These are phyloP conservation scores for Euphonia xanthogaster DNA, from an alignment of 2,797 vertebrate genomes.

Conservation along the genomic window DNA sequence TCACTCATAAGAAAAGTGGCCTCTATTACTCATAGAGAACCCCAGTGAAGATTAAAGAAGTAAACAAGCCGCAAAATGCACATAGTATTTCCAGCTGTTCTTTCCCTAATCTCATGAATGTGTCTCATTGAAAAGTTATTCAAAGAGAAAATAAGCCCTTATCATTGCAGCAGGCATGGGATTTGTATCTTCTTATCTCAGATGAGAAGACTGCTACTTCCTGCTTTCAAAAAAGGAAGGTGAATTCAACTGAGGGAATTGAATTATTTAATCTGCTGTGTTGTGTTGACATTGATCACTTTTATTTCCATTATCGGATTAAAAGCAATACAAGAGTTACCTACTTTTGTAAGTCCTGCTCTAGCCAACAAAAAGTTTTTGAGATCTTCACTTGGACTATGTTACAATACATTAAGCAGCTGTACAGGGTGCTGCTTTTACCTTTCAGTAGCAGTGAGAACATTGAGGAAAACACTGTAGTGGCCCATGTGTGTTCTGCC, in stretches of 20 bases:
- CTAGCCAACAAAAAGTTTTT: not conserved
- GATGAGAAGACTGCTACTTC: not conserved
- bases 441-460: not conserved
- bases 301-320: not conserved
- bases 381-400: not conserved
- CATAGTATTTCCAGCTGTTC: not conserved
- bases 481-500: not conserved
- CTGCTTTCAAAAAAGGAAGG: not conserved
- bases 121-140: not conserved
- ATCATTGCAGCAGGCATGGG: not conserved
- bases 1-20: not conserved
- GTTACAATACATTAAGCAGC: not conserved
- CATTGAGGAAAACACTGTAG: not conserved
- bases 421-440: not conserved
- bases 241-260: not conserved
- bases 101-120: not conserved
- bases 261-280: not conserved
- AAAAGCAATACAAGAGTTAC: not conserved
- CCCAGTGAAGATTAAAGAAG: not conserved
- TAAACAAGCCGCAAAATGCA: not conserved
- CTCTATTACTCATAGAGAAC: not conserved
- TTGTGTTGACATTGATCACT: not conserved
- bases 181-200: not conserved
- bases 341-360: not conserved
- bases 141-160: not conserved